These are phyloP conservation scores for Chelidonichthys spinosus DNA, from an alignment of 2,797 vertebrate species.

Conservation along the genomic window DNA sequence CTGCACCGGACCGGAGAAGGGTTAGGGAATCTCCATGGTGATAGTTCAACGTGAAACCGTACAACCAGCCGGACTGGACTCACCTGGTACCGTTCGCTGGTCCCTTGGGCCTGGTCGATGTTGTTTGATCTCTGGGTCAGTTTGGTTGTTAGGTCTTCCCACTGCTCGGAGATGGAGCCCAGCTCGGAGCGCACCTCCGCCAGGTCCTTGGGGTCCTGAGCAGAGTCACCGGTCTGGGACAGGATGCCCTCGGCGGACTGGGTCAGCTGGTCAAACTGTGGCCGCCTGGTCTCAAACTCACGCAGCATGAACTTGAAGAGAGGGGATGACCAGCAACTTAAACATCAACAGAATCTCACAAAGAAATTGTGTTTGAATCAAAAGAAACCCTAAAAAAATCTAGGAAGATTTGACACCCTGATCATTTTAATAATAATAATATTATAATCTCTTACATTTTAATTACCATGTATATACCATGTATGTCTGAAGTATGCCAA, in stretches of 20 bases:
- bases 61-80: neutral
- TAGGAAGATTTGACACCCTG: neutral
- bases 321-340: neutral
- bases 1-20: conserved; percentile 36
- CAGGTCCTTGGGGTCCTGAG: conserved; percentile 83
- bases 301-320: conserved; percentile 94
- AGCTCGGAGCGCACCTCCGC: conserved; percentile 89
- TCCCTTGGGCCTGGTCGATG: conserved; percentile 93
- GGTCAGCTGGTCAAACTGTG: conserved; percentile 95
- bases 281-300: conserved; percentile 94
- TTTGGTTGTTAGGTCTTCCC: conserved; percentile 89
- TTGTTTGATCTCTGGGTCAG: conserved; percentile 90
- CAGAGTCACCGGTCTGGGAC: conserved; percentile 83
- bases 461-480: neutral
- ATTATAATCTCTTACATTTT: neutral
- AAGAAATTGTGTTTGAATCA: neutral
- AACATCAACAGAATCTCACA: neutral
- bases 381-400: neutral
- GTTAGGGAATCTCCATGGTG: neutral
- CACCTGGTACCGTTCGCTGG: conserved; percentile 91
- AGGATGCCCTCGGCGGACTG: conserved; percentile 92
- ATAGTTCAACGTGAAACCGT: fast-evolving
- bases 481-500: neutral
- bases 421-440: neutral
- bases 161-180: conserved; percentile 89